These are phyloP conservation scores for Parapristionchus giblindavisi DNA, from an alignment of 2,888 invertebrate species.

Conservation along the genomic window DNA sequence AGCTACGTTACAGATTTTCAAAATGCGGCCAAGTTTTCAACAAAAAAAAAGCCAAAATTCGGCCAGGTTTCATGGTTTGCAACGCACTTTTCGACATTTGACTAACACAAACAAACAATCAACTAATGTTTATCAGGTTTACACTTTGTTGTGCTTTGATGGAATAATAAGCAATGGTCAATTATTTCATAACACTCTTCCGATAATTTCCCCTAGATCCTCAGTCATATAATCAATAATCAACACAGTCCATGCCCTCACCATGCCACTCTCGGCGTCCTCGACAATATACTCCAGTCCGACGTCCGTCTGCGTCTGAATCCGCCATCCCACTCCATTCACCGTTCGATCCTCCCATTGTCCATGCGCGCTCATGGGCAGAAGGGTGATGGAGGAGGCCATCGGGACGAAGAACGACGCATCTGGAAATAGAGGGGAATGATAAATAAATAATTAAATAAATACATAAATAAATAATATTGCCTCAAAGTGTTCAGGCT, in stretches of 20 bases:
- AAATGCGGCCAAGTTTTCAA: too few relatives aligned
- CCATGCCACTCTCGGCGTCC: conserved; percentile 45
- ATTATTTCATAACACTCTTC: too few relatives aligned
- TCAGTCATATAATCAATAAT: not conserved
- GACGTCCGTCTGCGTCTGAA: conserved; percentile 52
- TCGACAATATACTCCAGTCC: conserved; percentile 54
- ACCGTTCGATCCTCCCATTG: conserved; percentile 19
- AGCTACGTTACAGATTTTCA: too few relatives aligned
- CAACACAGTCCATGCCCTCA: too few relatives aligned
- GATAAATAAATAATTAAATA: not conserved
- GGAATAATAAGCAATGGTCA: too few relatives aligned
- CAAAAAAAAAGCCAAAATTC: too few relatives aligned
- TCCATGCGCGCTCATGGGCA: conserved; percentile 15
- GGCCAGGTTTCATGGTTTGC: too few relatives aligned
- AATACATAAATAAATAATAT: too few relatives aligned
- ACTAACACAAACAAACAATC: too few relatives aligned
- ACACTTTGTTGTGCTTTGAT: not conserved
- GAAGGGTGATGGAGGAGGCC: conserved; percentile 30
- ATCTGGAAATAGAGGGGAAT: conserved; percentile 33
- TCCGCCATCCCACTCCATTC: conserved; percentile 16
- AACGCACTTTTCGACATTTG: too few relatives aligned
- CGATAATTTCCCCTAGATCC: too few relatives aligned
- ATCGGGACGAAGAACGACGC: conserved; percentile 42
- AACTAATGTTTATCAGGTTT: not conserved
- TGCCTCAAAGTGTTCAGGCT: too few relatives aligned